phyloP scores from a whole-genome alignment of 2,888 invertebrate genomes.

The Branchipolynoe longqiensis region DNA sequence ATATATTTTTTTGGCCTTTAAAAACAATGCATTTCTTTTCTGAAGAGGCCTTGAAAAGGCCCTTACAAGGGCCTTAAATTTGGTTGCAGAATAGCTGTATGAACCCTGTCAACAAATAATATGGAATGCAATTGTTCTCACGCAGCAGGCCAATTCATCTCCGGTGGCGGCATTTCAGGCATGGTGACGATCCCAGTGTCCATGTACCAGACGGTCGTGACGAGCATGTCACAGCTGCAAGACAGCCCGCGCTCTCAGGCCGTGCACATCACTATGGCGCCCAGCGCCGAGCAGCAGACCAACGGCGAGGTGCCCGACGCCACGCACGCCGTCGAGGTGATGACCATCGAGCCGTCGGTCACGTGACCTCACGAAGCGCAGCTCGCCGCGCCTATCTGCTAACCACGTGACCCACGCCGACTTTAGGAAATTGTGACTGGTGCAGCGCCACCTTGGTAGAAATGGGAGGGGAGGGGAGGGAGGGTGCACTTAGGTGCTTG shows the following conservation, averaged over 20 bases:
- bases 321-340: constrained; percentile 76
- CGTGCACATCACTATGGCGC: constrained; percentile 78
- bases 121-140: too few relatives aligned
- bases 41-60: not conserved
- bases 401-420: too few relatives aligned
- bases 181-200: constrained; percentile 98
- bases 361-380: constrained; percentile 50
- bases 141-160: constrained; percentile 7
- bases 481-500: too few relatives aligned
- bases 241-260: constrained; percentile 63
- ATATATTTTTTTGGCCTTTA: too few relatives aligned
- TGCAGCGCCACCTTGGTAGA: too few relatives aligned
- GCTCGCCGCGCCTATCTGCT: too few relatives aligned
- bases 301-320: constrained; percentile 73
- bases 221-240: constrained; percentile 81
- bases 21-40: too few relatives aligned
- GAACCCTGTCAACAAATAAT: too few relatives aligned
- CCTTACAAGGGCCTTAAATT: not conserved
- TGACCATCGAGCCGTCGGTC: constrained; percentile 68
- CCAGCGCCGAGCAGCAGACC: constrained; percentile 58
- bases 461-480: too few relatives aligned
- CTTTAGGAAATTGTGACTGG: too few relatives aligned
- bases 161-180: constrained; percentile 84
- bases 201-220: constrained; percentile 98
- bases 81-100: too few relatives aligned